phyloP scores from a whole-genome alignment of 2,888 invertebrate genomes.

The Hirtodrosophila confusa region DNA sequence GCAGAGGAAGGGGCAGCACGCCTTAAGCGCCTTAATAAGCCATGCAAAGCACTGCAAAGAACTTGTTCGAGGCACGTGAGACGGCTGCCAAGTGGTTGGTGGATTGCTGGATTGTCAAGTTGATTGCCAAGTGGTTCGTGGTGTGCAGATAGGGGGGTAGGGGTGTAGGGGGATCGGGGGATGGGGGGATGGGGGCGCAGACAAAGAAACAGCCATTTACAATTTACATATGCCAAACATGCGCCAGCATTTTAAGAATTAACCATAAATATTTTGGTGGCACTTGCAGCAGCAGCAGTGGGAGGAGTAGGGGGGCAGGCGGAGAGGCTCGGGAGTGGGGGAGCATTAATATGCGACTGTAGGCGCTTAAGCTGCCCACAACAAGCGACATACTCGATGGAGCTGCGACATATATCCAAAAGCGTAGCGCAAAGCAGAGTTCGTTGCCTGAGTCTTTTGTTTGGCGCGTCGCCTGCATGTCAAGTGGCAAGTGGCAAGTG shows the following conservation, averaged over 20 bases:
- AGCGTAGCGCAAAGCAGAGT: slow-evolving; percentile 26
- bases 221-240: slow-evolving; percentile 66
- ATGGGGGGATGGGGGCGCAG: too few relatives aligned
- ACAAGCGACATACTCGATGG: slow-evolving; percentile 8
- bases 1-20: neutral
- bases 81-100: slow-evolving; percentile 26
- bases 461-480: slow-evolving; percentile 30
- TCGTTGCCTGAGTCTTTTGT: slow-evolving; percentile 65
- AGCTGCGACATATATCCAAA: slow-evolving; percentile 48
- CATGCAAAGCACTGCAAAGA: slow-evolving; percentile 32
- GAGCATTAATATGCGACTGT: slow-evolving; percentile 53
- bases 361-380: slow-evolving; percentile 39
- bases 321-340: neutral
- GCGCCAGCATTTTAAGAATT: slow-evolving; percentile 57
- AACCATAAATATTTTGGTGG: slow-evolving; percentile 56
- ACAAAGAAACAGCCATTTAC: neutral
- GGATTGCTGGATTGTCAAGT: too few relatives aligned
- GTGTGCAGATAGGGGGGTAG: too few relatives aligned
- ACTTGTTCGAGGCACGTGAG: slow-evolving; percentile 58
- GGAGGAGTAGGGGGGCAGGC: neutral
- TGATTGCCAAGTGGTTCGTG: neutral
- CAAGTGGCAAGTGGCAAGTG: slow-evolving; percentile 28
- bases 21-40: slow-evolving; percentile 33
- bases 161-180: too few relatives aligned
- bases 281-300: slow-evolving; percentile 11